A percentile compares a stretch with the other conserved stretches of the same genome.
Evolutionary conservation across 1,140 invertebrate species (phyloP).

Genomic region (Sarcophaga peregrina): DNA sequence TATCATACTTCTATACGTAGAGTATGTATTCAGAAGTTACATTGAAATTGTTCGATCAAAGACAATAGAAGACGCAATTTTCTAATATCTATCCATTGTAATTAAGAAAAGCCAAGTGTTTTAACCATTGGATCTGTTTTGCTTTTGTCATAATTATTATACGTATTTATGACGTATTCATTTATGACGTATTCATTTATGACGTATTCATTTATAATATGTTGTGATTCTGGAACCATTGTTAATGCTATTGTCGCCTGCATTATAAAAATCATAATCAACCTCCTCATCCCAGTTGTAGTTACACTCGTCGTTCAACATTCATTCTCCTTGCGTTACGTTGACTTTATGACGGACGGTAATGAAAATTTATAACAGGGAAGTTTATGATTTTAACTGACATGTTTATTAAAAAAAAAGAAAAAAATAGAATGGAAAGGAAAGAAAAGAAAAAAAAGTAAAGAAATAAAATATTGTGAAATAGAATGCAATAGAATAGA

Average conservation of each 20-base stretch:
- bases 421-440: neutral
- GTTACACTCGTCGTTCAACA: too few relatives aligned
- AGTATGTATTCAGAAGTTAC: too few relatives aligned
- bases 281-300: neutral
- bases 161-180: neutral
- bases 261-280: neutral
- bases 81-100: too few relatives aligned
- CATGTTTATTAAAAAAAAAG: constrained; percentile 7
- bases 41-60: too few relatives aligned
- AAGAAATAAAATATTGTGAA: neutral
- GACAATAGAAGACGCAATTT: too few relatives aligned
- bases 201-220: neutral
- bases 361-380: constrained; percentile 58
- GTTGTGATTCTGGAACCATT: neutral
- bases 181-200: too few relatives aligned
- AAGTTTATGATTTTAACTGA: constrained; percentile 22
- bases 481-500: neutral
- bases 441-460: neutral
- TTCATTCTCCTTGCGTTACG: constrained; percentile 39
- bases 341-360: constrained; percentile 51
- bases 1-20: too few relatives aligned
- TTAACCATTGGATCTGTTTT: neutral
- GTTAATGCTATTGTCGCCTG: neutral
- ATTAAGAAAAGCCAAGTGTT: neutral
- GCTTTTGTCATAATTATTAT: neutral